Evolutionary conservation across 2,113 vertebrate species (phyloP), one percentile per base, ranked within the genome.

Genomic region (Syngnathoides biaculeatus): DNA sequence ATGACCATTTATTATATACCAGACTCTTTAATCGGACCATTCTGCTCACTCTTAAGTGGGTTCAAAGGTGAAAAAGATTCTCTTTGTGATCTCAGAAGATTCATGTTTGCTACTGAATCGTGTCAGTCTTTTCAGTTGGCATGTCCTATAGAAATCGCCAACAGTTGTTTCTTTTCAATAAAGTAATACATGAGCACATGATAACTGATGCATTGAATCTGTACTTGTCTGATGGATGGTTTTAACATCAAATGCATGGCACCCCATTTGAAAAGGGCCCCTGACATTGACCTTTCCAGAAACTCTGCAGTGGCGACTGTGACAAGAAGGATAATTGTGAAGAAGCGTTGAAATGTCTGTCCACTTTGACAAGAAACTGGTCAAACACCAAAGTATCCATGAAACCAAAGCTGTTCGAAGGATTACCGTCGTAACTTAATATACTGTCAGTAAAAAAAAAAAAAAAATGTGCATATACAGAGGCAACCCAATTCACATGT

Each of bases 351-450:
- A 79, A 57, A 57, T 58, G 59, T 26, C 30, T 58, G 71, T 70
- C 70, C 35, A 58, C 61, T 38, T 62, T 78, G 62, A 72, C n/a
- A 63, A 69, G 61, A 38, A 68, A 72, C 67, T 12, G 64, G 66
- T 79, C 80, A 75, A 68, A 79, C 84, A 80, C 83, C 74, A 84
- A 84, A 83, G 65, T 22, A 71, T 48, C 53, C 14, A 63, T 12
- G 47, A 65, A 75, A 67, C 1, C 45, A 48, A 8, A 8, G 40
- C 4, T 1, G 17, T n/a, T 48, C 59, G 43, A 75, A 60, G 27
- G 43, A 6, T 50, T n/a, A n/a, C 48, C 4, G 43, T 45, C 43
- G 15, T 45, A 45, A 35, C 30, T 35, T 35, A 35, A 35, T 5
- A 35, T 35, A 35, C n/a, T n/a, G n/a, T n/a, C n/a, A n/a, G n/a